A percentile compares a stretch with the other conserved stretches of the same genome.
phyloP scores from a whole-genome alignment of 2,888 invertebrate genomes.

The Xylota segnis region DNA sequence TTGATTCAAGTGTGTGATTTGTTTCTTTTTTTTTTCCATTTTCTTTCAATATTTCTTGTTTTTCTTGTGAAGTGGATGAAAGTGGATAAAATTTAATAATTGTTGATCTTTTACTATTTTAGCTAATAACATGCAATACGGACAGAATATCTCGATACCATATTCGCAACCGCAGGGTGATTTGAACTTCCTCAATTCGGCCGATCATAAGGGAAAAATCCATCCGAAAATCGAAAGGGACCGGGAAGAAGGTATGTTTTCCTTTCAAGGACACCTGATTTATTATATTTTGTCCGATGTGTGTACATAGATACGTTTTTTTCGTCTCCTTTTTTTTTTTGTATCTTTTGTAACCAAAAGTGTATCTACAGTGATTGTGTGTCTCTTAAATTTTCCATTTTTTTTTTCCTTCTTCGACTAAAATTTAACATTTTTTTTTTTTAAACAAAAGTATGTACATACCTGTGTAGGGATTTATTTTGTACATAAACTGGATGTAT shows the following conservation, averaged over 20 bases:
- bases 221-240: constrained; percentile 85
- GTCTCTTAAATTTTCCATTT: not conserved
- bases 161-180: constrained; percentile 84
- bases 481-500: not conserved
- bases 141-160: constrained; percentile 85
- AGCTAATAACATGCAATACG: constrained; percentile 85
- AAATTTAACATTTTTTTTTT: not conserved
- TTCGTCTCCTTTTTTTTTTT: not conserved
- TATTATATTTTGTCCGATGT: constrained; percentile 35
- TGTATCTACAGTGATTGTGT: constrained; percentile 7
- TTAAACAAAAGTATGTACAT: not conserved
- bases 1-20: constrained; percentile 61
- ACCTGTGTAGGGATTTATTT: not conserved
- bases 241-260: constrained; percentile 84
- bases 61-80: constrained; percentile 33
- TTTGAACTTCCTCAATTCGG: constrained; percentile 84
- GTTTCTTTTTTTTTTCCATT: constrained; percentile 21
- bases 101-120: constrained; percentile 78
- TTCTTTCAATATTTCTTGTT: constrained; percentile 16
- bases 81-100: constrained; percentile 60
- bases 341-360: not conserved
- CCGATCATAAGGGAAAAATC: constrained; percentile 85
- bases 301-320: not conserved
- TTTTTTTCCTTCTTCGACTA: not conserved
- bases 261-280: constrained; percentile 65